These are phyloP conservation scores for Gnatocerus cornutus DNA, from an alignment of 2,888 invertebrate species.

Conservation along the genomic window DNA sequence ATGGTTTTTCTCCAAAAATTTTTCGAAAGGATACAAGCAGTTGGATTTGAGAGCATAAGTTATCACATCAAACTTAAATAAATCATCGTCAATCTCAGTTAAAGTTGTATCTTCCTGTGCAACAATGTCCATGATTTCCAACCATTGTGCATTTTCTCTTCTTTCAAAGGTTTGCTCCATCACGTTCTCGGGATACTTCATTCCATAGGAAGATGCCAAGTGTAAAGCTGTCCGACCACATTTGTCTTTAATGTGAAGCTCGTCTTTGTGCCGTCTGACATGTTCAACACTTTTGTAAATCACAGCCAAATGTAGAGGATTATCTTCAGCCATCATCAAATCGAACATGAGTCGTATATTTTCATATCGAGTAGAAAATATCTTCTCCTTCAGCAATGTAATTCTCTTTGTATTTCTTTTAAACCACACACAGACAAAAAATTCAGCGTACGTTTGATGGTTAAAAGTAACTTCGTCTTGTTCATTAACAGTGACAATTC, in stretches of 20 bases:
- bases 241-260: not conserved
- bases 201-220: conserved; percentile 1
- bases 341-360: conserved; percentile 10
- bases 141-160: not conserved
- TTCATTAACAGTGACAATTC: conserved; percentile 1
- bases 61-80: not conserved
- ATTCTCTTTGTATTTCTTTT: not conserved
- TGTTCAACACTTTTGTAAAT: not conserved
- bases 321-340: not conserved
- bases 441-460: conserved; percentile 6
- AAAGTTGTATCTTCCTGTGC: not conserved
- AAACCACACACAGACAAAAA: conserved; percentile 4
- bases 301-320: not conserved
- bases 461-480: not conserved
- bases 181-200: not conserved
- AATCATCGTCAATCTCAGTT: not conserved
- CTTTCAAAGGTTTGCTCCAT: not conserved
- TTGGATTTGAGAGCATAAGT: not conserved
- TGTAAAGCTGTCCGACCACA: conserved; percentile 2
- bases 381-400: not conserved
- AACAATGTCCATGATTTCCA: not conserved
- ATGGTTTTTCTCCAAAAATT: not conserved
- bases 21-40: not conserved
- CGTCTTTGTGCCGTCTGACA: not conserved
- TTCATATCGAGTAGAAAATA: not conserved